These are phyloP conservation scores for Seira musarum DNA, from an alignment of 2,888 invertebrate genomes.

Conservation along the genomic window DNA sequence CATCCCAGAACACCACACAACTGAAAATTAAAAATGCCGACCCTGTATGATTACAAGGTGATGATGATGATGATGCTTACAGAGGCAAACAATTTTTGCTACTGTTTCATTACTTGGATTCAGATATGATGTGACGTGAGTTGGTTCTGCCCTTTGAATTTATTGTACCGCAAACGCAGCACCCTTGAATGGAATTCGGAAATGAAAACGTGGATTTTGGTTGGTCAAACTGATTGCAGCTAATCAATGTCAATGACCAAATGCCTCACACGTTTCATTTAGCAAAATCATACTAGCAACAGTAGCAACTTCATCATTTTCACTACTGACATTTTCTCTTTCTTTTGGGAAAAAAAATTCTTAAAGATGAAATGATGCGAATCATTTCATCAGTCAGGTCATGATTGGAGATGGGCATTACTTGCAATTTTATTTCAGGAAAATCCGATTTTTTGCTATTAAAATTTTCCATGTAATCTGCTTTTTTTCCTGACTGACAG, in stretches of 20 bases:
- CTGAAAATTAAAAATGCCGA: not conserved
- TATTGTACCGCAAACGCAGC: conserved; percentile 9
- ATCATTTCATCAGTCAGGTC: not conserved
- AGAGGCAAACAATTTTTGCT: not conserved
- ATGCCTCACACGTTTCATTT: not conserved
- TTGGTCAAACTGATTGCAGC: not conserved
- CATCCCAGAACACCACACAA: no score
- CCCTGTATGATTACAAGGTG: not conserved
- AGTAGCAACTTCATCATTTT: not conserved
- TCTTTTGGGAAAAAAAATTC: not conserved
- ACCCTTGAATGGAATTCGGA: conserved; percentile 52
- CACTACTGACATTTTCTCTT: not conserved
- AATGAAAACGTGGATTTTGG: conserved; percentile 5
- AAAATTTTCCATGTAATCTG: not conserved
- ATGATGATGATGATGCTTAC: no score
- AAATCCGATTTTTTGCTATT: not conserved
- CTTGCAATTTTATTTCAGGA: not conserved
- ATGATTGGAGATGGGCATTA: not conserved
- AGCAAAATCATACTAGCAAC: not conserved
- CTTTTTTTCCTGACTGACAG: not conserved
- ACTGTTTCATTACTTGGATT: not conserved
- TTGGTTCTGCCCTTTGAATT: no score
- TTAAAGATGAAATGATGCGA: no score
- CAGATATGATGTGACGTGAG: no score
- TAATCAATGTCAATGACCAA: conserved; percentile 11